Percentiles rank a stretch among this genome's conserved stretches.
phyloP scores from a whole-genome alignment of 2,888 invertebrate species.

The Micoletzkya japonica region DNA sequence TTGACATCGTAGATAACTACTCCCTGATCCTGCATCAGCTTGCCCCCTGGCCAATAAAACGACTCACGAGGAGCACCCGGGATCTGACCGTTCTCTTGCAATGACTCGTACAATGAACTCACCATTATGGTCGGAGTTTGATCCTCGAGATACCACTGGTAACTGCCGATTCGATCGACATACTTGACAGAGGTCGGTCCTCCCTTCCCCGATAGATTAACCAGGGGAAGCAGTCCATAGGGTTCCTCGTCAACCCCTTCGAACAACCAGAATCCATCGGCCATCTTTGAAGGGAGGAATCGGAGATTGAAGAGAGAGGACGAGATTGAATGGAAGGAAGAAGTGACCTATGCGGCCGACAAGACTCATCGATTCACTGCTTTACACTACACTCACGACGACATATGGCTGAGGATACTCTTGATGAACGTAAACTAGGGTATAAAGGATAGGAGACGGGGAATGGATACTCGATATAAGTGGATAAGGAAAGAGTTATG shows the following conservation, averaged over 20 bases:
- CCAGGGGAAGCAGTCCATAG: slow-evolving; percentile 61
- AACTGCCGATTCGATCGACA: slow-evolving; percentile 60
- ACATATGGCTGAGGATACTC: neutral
- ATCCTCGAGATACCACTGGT: slow-evolving; percentile 62
- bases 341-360: slow-evolving; percentile 2
- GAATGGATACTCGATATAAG: neutral
- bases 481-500: neutral
- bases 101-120: neutral
- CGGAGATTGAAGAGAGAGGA: neutral
- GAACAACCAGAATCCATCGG: slow-evolving; percentile 62
- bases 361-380: too few relatives aligned
- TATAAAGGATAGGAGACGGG: neutral
- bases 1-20: slow-evolving; percentile 63
- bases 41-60: slow-evolving; percentile 62
- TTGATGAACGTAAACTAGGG: neutral
- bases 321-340: neutral
- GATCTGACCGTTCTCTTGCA: slow-evolving; percentile 32
- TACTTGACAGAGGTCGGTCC: slow-evolving; percentile 61
- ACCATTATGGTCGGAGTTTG: slow-evolving; percentile 60
- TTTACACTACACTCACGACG: slow-evolving; percentile 5
- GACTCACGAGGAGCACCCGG: slow-evolving; percentile 59
- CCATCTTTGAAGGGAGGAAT: neutral
- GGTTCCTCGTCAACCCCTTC: slow-evolving; percentile 62
- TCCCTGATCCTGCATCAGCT: slow-evolving; percentile 58
- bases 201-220: slow-evolving; percentile 59